Evolutionary conservation across 1,140 invertebrate species (phyloP).

Genomic region (Drosophila murphyi): DNA sequence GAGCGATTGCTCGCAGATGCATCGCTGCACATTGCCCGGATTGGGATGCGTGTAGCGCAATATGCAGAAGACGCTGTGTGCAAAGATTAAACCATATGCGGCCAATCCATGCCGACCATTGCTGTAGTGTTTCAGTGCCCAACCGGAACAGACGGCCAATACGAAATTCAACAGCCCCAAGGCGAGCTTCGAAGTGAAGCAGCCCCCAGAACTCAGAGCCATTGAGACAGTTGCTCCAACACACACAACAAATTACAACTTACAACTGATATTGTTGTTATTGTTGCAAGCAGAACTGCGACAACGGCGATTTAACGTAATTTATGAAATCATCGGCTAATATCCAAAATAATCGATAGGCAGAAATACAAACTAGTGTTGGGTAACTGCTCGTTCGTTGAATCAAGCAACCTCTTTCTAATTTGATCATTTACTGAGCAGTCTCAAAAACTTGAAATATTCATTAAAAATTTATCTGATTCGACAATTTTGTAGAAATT

Average conservation of each 20-base stretch:
- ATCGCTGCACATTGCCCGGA: conserved; percentile 58
- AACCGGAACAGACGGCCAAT: conserved; percentile 62
- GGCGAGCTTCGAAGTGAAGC: conserved; percentile 51
- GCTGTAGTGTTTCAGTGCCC: conserved; percentile 64
- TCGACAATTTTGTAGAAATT: neutral
- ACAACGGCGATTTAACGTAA: neutral
- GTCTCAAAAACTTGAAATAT: no score
- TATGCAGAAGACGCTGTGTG: conserved; percentile 61
- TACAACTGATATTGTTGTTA: conserved; percentile 11
- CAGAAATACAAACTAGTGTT: neutral
- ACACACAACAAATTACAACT: conserved; percentile 24
- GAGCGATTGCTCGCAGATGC: conserved; percentile 55
- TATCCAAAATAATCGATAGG: neutral
- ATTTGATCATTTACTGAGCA: no score
- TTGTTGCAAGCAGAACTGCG: conserved; percentile 5
- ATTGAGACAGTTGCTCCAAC: conserved; percentile 38
- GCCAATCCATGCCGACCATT: conserved; percentile 45
- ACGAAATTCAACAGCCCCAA: conserved; percentile 65
- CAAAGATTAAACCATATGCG: conserved; percentile 64
- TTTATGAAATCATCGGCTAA: neutral
- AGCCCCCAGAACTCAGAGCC: conserved; percentile 22
- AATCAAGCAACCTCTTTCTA: no score
- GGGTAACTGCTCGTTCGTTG: neutral
- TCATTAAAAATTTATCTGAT: no score
- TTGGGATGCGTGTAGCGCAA: conserved; percentile 73